These are phyloP conservation scores for Acomys russatus DNA, from an alignment of 2,797 vertebrate species.

Conservation along the genomic window DNA sequence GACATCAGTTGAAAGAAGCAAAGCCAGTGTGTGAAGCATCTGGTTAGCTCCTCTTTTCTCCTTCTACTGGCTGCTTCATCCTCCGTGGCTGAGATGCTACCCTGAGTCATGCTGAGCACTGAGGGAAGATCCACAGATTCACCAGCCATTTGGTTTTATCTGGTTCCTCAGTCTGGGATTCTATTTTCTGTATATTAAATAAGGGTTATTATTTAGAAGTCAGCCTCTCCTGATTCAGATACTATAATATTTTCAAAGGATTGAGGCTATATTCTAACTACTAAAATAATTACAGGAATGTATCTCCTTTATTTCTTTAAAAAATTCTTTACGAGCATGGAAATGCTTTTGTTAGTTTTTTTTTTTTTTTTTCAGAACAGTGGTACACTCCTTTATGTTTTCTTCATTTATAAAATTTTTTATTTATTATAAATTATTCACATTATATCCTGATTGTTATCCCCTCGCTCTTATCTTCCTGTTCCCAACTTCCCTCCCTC, in stretches of 20 bases:
- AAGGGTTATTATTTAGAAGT: conserved; percentile 4
- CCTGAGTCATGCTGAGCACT: neutral
- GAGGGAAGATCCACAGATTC: neutral
- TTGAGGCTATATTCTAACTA: neutral
- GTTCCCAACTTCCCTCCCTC: too few relatives aligned
- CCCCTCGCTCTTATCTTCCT: too few relatives aligned
- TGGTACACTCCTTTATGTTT: too few relatives aligned
- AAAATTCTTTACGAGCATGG: neutral
- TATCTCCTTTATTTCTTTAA: neutral
- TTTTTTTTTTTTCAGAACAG: neutral
- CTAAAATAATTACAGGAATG: neutral
- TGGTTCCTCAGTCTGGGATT: neutral
- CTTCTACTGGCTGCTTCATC: neutral
- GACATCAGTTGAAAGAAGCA: conserved; percentile 56
- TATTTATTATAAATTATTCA: too few relatives aligned
- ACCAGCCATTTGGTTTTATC: neutral
- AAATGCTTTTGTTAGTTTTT: neutral
- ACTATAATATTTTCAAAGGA: neutral
- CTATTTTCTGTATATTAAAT: neutral
- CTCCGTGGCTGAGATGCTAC: neutral
- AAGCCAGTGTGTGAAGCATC: conserved; percentile 7
- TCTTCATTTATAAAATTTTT: too few relatives aligned
- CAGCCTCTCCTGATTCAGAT: neutral
- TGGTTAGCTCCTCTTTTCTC: conserved; percentile 14
- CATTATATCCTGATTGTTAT: too few relatives aligned